phyloP scores from a whole-genome alignment of 2,113 vertebrate genomes.

The Coracopsis vasa region DNA sequence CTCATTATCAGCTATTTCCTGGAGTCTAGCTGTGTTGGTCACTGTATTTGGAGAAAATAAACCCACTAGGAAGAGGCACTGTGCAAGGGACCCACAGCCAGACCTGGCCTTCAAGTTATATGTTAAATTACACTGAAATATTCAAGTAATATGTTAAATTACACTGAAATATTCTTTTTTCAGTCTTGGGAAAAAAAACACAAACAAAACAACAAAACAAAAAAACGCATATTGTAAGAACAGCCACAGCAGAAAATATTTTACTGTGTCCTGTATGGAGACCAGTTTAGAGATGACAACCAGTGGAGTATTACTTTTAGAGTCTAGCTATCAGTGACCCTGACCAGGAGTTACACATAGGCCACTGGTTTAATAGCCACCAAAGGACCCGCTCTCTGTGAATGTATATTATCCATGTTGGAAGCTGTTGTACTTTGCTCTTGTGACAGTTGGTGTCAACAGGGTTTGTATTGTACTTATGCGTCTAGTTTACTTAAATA shows the following conservation, averaged over 20 bases:
- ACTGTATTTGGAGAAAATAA: neutral
- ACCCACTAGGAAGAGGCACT: neutral
- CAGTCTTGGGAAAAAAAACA: neutral
- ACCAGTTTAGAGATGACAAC: neutral
- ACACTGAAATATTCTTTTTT: neutral
- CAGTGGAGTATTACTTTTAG: neutral
- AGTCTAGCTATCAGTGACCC: neutral
- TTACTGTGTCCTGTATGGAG: neutral
- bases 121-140: neutral
- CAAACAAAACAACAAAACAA: too few relatives aligned
- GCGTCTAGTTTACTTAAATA: neutral
- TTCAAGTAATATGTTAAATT: neutral
- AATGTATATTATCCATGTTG: neutral
- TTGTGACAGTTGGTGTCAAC: neutral
- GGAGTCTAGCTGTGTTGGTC: neutral
- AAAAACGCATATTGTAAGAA: neutral
- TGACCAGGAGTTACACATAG: neutral
- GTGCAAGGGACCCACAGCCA: neutral
- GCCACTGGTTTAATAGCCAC: neutral
- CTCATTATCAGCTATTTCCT: neutral
- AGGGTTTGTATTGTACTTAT: neutral
- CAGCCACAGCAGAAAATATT: neutral
- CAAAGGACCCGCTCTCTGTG: neutral
- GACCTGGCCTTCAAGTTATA: neutral
- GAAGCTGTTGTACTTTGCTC: neutral